Percentiles rank a stretch among this genome's conserved stretches.
phyloP scores from a whole-genome alignment of 2,797 vertebrate genomes.

The Pseudochirops cupreus region DNA sequence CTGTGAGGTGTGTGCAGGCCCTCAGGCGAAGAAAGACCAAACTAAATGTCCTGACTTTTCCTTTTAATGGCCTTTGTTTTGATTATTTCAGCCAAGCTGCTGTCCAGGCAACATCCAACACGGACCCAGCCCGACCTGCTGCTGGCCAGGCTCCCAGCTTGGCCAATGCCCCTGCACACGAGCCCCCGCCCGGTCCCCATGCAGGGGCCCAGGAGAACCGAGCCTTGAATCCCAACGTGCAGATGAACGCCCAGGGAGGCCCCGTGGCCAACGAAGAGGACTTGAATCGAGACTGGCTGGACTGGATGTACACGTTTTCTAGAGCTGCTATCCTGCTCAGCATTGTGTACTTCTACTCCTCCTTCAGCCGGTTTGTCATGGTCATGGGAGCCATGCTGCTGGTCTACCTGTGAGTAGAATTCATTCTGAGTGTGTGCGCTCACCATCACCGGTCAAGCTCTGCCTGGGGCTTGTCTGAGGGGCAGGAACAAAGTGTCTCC shows the following conservation, averaged over 20 bases:
- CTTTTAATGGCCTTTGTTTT: slow-evolving; percentile 58
- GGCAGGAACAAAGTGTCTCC: neutral
- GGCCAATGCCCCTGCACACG: slow-evolving; percentile 84
- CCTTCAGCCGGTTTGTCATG: slow-evolving; percentile 97
- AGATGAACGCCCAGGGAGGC: slow-evolving; percentile 95
- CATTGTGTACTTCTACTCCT: slow-evolving; percentile 98
- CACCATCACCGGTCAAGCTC: neutral
- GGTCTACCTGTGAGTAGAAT: slow-evolving; percentile 94
- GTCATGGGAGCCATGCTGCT: slow-evolving; percentile 97
- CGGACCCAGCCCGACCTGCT: slow-evolving; percentile 77
- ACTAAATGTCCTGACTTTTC: neutral
- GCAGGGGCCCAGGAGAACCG: slow-evolving; percentile 87
- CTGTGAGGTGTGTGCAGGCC: neutral
- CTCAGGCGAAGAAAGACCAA: neutral
- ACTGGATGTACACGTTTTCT: slow-evolving; percentile 96
- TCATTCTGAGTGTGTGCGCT: neutral
- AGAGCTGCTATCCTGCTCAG: slow-evolving; percentile 94
- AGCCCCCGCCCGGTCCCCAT: slow-evolving; percentile 85
- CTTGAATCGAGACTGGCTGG: slow-evolving; percentile 96
- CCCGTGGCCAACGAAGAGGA: slow-evolving; percentile 94
- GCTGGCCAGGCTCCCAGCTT: slow-evolving; percentile 81
- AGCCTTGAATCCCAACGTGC: slow-evolving; percentile 91
- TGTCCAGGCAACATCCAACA: slow-evolving; percentile 86
- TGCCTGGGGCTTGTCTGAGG: neutral
- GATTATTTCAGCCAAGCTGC: slow-evolving; percentile 89